Evolutionary conservation across 2,113 vertebrate genomes (phyloP).

Genomic region (Dicentrarchus labrax): DNA sequence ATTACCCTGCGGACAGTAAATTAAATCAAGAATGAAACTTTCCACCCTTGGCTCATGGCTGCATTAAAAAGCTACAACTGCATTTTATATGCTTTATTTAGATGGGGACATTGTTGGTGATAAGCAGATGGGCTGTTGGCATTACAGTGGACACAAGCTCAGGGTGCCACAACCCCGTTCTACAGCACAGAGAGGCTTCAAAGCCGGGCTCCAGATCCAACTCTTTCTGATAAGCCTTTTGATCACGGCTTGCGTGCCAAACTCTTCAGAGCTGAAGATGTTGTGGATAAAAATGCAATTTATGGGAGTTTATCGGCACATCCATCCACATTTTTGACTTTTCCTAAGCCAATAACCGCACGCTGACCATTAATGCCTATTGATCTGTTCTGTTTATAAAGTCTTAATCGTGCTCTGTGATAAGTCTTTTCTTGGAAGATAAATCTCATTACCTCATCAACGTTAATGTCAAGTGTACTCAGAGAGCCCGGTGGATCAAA

Average conservation of each 20-base stretch:
- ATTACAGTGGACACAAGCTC: slow-evolving; percentile 22
- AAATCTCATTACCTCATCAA: neutral
- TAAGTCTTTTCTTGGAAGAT: too few species aligned
- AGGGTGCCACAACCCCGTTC: slow-evolving; percentile 13
- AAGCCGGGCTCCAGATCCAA: slow-evolving; percentile 35
- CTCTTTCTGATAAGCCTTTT: slow-evolving; percentile 46
- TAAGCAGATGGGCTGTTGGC: slow-evolving; percentile 60
- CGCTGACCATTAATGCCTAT: neutral
- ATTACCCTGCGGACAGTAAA: slow-evolving; percentile 35
- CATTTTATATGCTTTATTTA: slow-evolving; percentile 52
- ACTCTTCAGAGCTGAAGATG: slow-evolving; percentile 27
- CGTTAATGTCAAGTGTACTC: neutral
- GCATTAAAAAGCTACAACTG: slow-evolving; percentile 41
- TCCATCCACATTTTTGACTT: neutral
- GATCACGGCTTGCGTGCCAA: slow-evolving; percentile 16
- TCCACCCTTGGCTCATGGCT: slow-evolving; percentile 6
- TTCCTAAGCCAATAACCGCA: neutral
- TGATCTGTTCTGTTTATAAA: neutral
- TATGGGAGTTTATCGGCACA: neutral
- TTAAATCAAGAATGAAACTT: slow-evolving; percentile 32
- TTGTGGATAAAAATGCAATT: slow-evolving; percentile 28
- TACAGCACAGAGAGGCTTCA: slow-evolving; percentile 16
- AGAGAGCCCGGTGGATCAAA: neutral
- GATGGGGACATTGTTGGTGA: slow-evolving; percentile 54
- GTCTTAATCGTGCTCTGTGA: neutral